Evolutionary conservation across 2,888 invertebrate species (phyloP).

Genomic region (Zygogramma bicolorata): DNA sequence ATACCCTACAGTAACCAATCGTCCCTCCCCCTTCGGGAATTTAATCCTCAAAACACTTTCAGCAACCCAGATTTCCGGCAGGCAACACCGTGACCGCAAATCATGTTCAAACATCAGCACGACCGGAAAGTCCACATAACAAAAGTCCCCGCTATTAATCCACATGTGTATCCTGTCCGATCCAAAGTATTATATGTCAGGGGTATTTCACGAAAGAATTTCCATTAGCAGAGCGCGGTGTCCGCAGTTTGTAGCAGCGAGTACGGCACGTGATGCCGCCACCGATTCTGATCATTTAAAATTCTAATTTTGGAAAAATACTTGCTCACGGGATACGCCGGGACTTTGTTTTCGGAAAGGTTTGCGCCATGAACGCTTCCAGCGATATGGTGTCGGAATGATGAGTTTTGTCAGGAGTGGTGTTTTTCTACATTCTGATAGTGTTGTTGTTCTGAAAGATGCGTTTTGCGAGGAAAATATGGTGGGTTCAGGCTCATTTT

Average conservation of each 20-base stretch:
- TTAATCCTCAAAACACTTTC: not conserved
- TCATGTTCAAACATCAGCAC: not conserved
- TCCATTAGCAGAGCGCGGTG: constrained; percentile 49
- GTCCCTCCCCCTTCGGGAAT: not conserved
- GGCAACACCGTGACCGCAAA: too few species aligned
- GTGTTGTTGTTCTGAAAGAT: not conserved
- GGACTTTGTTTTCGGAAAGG: constrained; percentile 16
- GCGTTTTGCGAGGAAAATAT: not conserved
- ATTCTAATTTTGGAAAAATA: constrained; percentile 51
- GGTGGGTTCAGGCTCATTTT: too few species aligned
- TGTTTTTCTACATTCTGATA: constrained; percentile 11
- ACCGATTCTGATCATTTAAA: constrained; percentile 47
- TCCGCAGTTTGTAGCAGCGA: constrained; percentile 46
- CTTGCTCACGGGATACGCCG: constrained; percentile 36
- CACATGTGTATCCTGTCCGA: not conserved
- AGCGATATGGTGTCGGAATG: constrained; percentile 8
- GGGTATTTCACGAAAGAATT: constrained; percentile 48
- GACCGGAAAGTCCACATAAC: not conserved
- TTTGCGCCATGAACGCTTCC: not conserved
- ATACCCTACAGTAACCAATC: not conserved
- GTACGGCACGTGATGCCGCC: constrained; percentile 48
- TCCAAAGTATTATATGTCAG: constrained; percentile 31
- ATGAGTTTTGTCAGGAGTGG: constrained; percentile 17
- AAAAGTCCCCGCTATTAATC: not conserved
- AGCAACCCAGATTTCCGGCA: not conserved